Base-by-base conservation (phyloP, 2,113 vertebrate genomes). In the Lophochroa leadbeateri region DNA sequence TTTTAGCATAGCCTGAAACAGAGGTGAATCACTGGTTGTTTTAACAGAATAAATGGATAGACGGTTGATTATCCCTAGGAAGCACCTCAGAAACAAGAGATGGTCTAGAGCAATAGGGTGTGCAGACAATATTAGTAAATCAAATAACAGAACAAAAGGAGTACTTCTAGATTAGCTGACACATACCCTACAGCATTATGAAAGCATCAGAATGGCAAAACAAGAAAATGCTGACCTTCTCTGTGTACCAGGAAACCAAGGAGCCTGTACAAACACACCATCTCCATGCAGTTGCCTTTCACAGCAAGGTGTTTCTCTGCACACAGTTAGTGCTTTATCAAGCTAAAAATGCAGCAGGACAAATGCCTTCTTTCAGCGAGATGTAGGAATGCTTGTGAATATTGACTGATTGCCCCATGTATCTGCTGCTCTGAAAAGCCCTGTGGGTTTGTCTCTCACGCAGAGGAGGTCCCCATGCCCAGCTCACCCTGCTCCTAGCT, bases 331-430 rank as follows among this genome's bases (percentile, higher is more conserved):
- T 53, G 27, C 44, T 86, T 63, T 57, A 35, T 64, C 28, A 41
- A 35, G 25, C 35, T 63, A 46, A 82, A 76, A 86, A 82, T 24
- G 55, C 43, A 81, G 35, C 24, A 53, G 10, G 28, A 90, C 7
- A 46, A 81, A 90, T 17, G 33, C 10, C 10, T 81, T 64, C 24
- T 76, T 86, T 81, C 43, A 52, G 63, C 1, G 1, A 58, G 20
- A 31, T 0, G 1, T 25, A 85, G 72, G 65, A 47, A 63, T 1
- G 0, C 15, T 61, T 27, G 11, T 50, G 33, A 75, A 33, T 39
- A 37, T 55, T 70, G 43, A 20, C 24, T 2, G 0, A 52, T 33
- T 33, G 17, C 25, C 64, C 33, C 11, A 12, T 7, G 10, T 52
- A 58, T 28, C 20, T 65, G 29, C 57, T 33, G 44, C 43, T 41